Conservation (phyloP, 2,113 vertebrate species). For the human region GRCh38 chr5:166080001-166080500, state of each 20-base stretch:
- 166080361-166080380: accelerated
- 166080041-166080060: neutral
- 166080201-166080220: neutral
- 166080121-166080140: neutral
- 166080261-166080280: neutral
- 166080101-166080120: neutral
- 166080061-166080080: neutral
- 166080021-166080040: neutral
- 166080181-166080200: neutral
- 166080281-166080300: neutral
- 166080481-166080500: neutral
- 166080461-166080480: neutral
- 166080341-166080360: neutral
- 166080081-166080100: neutral
- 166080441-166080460: accelerated
- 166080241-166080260: neutral
- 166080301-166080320: neutral
- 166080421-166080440: neutral
- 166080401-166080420: neutral
- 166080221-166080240: neutral
- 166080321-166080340: neutral
- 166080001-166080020: no score
- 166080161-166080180: neutral
- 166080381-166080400: no score
- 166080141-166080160: neutral